A percentile compares a stretch with the other conserved stretches of the same genome.
Conservation (phyloP, 2,888 invertebrate species). For the Alitta virens region DNA sequence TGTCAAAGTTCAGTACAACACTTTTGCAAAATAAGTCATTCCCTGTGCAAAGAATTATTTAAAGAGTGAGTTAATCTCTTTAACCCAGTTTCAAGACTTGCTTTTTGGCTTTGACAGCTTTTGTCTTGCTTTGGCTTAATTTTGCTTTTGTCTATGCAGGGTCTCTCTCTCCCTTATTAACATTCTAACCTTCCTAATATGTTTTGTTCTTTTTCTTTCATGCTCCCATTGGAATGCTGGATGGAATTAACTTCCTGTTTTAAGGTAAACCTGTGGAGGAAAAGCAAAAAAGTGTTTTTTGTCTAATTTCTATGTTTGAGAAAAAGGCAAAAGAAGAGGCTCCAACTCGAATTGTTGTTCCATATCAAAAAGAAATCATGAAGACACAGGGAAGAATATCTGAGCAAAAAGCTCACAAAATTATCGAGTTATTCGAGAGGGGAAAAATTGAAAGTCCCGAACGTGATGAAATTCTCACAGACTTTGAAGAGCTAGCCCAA, state of each 20-base stretch:
- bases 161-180: constrained; percentile 16
- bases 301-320: constrained; percentile 18
- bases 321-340: constrained; percentile 9
- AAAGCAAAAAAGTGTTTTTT: constrained; percentile 18
- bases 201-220: constrained; percentile 19
- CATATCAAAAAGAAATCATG: background rate
- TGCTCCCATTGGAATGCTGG: constrained; percentile 21
- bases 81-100: too few relatives aligned
- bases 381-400: background rate
- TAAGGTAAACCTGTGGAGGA: constrained; percentile 23
- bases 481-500: too few relatives aligned
- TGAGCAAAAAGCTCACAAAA: background rate
- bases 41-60: too few relatives aligned
- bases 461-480: too few relatives aligned
- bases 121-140: constrained; percentile 19
- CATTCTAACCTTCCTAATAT: constrained; percentile 21
- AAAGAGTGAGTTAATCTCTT: too few relatives aligned
- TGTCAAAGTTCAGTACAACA: too few relatives aligned
- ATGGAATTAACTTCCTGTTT: constrained; percentile 6
- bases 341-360: background rate
- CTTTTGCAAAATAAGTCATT: too few relatives aligned
- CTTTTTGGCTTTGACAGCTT: constrained; percentile 10
- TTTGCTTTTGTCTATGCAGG: constrained; percentile 18
- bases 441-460: background rate
- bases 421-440: constrained; percentile 4